Base-by-base conservation (phyloP, 1,140 invertebrate genomes). In the Drosophila auraria region DNA sequence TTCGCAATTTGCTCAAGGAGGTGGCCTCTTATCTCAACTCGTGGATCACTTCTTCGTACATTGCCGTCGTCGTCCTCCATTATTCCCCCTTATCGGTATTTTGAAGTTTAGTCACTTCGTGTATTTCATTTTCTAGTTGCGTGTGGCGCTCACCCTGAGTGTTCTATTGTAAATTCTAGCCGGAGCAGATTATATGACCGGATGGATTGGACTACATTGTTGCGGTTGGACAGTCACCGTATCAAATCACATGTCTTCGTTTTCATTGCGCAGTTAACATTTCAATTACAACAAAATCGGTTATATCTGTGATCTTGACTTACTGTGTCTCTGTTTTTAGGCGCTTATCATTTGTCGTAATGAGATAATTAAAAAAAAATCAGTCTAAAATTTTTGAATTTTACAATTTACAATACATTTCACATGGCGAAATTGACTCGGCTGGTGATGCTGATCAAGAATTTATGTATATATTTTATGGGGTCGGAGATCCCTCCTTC, bases 231-330 rank as follows among this genome's bases (percentile, higher is more conserved):
- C 44, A 59, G 33, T 54, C 64, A 50, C 17, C 61, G 57, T 17
- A 42, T 62, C 51, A 59, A 45, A 36, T 82, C 81, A 83, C 81
- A 78, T 83, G 81, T 64, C 38, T 74, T 20, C 15, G 27, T 4
- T 42, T 47, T 27, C 51, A 64, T 62, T 74, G 75, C 82, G 77
- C 82, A 83, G 62, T 71, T 71, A 47, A 27, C 5, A 65, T 75
- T 51, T 61, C n/a, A 71, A 15, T 59, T 63, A 33, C 47, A 53
- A 58, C 7, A 8, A 0, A 15, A 38, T 54, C 20, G 57, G 49
- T 42, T 59, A 63, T 54, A 69, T 50, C 14, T 23, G 11, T 57
- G 9, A 33, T 33, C 33, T 36, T 17, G 23, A 40, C 36, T 57
- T 23, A 36, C 33, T 36, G 33, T 11, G n/a, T 9, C 11, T 30